Percentiles rank a stretch among this genome's conserved stretches.
Evolutionary conservation across 1,140 invertebrate species (phyloP).

Genomic region (Drosophila malerkotliana): DNA sequence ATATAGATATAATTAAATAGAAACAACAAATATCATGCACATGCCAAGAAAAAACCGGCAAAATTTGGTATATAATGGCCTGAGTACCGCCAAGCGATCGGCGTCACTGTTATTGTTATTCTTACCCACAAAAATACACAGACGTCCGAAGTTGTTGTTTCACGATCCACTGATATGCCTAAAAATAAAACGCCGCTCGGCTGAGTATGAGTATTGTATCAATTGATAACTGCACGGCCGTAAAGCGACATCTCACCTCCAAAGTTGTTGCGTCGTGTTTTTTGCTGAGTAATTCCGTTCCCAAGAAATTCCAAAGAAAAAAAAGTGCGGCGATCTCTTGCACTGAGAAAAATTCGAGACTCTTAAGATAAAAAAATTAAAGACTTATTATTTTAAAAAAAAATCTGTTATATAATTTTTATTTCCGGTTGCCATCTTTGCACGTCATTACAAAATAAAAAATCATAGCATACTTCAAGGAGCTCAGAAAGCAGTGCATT

Average conservation of each 20-base stretch:
- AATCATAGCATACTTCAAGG: background rate
- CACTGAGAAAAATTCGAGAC: slow-evolving; percentile 6
- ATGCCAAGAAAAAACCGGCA: slow-evolving; percentile 57
- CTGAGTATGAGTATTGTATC: slow-evolving; percentile 46
- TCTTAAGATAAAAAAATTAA: too few relatives aligned
- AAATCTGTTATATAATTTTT: background rate
- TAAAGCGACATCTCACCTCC: slow-evolving; percentile 9
- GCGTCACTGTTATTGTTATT: slow-evolving; percentile 57
- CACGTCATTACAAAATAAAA: background rate
- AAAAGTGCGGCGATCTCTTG: slow-evolving; percentile 14
- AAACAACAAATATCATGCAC: slow-evolving; percentile 22
- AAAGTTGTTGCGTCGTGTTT: slow-evolving; percentile 2
- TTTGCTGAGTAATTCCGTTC: slow-evolving; percentile 28
- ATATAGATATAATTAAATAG: slow-evolving; percentile 20
- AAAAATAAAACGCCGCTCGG: slow-evolving; percentile 55
- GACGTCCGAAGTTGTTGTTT: slow-evolving; percentile 8
- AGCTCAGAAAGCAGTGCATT: background rate
- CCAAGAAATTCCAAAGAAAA: slow-evolving; percentile 13
- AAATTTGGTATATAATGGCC: slow-evolving; percentile 6
- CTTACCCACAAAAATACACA: slow-evolving; percentile 43
- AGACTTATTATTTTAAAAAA: too few relatives aligned
- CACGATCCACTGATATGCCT: slow-evolving; percentile 47
- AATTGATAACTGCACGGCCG: slow-evolving; percentile 60
- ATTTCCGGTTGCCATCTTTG: background rate
- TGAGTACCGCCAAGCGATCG: slow-evolving; percentile 26